Conservation (phyloP, 2,113 vertebrate genomes). For the Hyperopisus bebe region DNA sequence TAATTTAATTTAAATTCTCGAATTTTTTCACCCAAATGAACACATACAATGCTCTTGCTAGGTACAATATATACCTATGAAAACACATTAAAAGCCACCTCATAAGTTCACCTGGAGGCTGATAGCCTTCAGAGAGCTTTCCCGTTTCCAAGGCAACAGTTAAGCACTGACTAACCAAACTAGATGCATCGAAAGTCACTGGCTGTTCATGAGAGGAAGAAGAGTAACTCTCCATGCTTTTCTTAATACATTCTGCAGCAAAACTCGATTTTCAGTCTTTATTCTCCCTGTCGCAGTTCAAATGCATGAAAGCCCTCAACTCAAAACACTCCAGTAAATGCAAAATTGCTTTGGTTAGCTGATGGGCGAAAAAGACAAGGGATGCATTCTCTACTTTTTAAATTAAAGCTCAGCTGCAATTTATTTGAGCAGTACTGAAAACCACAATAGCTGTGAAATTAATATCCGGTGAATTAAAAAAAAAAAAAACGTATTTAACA, state of each 20-base stretch:
- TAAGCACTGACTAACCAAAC: constrained; percentile 25
- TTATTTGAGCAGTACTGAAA: constrained; percentile 52
- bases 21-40: neutral
- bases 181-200: constrained; percentile 34
- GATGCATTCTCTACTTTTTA: constrained; percentile 46
- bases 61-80: neutral
- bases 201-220: constrained; percentile 7
- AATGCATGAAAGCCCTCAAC: constrained; percentile 48
- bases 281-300: constrained; percentile 39
- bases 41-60: neutral
- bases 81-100: neutral
- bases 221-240: neutral
- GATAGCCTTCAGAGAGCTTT: neutral
- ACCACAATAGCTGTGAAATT: constrained; percentile 53
- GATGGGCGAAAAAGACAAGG: constrained; percentile 41
- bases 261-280: constrained; percentile 12
- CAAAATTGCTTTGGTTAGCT: constrained; percentile 40
- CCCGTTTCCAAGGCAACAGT: neutral
- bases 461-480: constrained; percentile 53
- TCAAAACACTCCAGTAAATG: constrained; percentile 49
- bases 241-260: neutral
- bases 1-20: neutral
- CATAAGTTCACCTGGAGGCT: neutral
- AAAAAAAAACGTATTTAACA: neutral
- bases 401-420: constrained; percentile 51